Base-by-base conservation (phyloP, 2,888 invertebrate species). In the Sthenelais limicola region DNA sequence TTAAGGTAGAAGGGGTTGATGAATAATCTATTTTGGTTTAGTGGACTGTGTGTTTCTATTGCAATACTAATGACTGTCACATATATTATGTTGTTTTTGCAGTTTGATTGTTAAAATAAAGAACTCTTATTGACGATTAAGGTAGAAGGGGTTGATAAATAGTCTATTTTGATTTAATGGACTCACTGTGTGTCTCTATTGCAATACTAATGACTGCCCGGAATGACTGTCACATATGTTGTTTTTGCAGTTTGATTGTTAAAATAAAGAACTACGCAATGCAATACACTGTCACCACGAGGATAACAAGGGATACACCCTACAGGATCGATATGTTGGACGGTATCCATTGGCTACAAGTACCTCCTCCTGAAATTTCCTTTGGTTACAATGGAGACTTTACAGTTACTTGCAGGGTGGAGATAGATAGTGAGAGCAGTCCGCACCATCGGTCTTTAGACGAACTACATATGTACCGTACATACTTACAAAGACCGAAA, bases 401-500 rank as follows among this genome's bases (percentile, higher is more conserved):
- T 35, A 33, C 58, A 3, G 70, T 73, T 12, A 32, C 26, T 7
- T 74, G 74, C 35, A 12, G 43, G 18, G 72, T 68, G 4, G 56
- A 43, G 35, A 51, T 74, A 0, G 74, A 74, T 21, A 43, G 35
- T 32, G 74, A 74, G 51, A 68, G 68, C 28, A 15, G 12, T 24
- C 52, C 26, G 33, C 49, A 35, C 35, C n/a, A n/a, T n/a, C n/a
- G n/a, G n/a, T 70, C 43, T 35, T 67, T 56, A 7, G 74, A 74
- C 35, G 74, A 74, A 18, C 68, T 74, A 33, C 51, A 68, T 26
- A 54, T 74, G 48, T 72, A 72, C 28, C 68, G 72, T 7, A 72
- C 43, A 15, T 69, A 47, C 51, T n/a, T n/a, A 24, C 21, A 24
- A 21, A 15, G 52, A 15, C 52, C 12, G 52, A 52, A 52, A 52